Conservation (phyloP, 2,888 invertebrate genomes). For the Tubulanus polymorphus region DNA sequence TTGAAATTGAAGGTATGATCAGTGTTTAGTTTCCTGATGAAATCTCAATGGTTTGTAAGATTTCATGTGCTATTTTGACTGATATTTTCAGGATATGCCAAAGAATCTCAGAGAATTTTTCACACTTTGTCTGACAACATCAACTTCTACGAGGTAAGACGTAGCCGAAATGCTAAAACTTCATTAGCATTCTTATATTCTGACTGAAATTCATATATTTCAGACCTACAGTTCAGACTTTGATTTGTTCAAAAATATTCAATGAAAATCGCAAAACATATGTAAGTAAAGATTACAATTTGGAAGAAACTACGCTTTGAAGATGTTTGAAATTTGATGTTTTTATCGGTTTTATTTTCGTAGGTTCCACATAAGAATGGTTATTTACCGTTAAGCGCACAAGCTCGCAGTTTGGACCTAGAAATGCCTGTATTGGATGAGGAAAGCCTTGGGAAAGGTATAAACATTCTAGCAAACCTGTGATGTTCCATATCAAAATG, state of each 20-base stretch:
- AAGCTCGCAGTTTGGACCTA: constrained; percentile 35
- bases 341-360: constrained; percentile 1
- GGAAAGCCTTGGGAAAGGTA: constrained; percentile 18
- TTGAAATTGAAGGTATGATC: constrained; percentile 25
- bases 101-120: constrained; percentile 25
- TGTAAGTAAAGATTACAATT: too few relatives aligned
- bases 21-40: neutral
- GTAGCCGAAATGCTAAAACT: too few relatives aligned
- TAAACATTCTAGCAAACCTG: too few relatives aligned
- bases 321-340: too few relatives aligned
- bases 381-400: constrained; percentile 32
- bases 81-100: constrained; percentile 21
- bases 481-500: too few relatives aligned
- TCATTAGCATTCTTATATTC: too few relatives aligned
- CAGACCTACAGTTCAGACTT: too few relatives aligned
- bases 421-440: constrained; percentile 34
- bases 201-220: too few relatives aligned
- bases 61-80: constrained; percentile 7
- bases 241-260: too few relatives aligned
- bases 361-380: constrained; percentile 34
- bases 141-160: constrained; percentile 27
- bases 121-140: constrained; percentile 29
- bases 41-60: too few relatives aligned
- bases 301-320: too few relatives aligned
- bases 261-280: too few relatives aligned